Evolutionary conservation across 2,113 vertebrate species (phyloP).

Genomic region (Opisthocomus hoazin): DNA sequence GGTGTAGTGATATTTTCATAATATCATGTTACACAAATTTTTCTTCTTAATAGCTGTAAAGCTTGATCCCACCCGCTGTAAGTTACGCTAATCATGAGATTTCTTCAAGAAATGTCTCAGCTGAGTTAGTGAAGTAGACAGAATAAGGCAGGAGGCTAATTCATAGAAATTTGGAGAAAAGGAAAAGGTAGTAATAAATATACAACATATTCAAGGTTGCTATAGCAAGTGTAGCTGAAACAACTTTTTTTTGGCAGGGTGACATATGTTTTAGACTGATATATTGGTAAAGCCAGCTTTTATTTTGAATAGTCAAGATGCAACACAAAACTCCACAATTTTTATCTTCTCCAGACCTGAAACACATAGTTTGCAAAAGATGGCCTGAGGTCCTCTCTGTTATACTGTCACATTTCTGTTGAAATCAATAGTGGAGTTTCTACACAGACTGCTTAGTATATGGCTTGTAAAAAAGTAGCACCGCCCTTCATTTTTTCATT

Average conservation of each 20-base stretch:
- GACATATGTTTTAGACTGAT: neutral
- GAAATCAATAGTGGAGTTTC: neutral
- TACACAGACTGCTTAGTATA: neutral
- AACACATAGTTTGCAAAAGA: neutral
- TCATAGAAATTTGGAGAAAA: neutral
- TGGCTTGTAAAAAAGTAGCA: neutral
- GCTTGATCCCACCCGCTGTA: neutral
- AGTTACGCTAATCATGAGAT: neutral
- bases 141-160: neutral
- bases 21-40: neutral
- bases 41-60: neutral
- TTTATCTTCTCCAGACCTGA: neutral
- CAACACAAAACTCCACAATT: neutral
- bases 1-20: neutral
- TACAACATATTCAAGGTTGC: neutral
- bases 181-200: neutral
- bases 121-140: neutral
- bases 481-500: neutral
- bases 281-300: neutral
- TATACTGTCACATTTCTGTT: neutral
- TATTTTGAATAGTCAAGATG: neutral
- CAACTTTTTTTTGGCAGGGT: neutral
- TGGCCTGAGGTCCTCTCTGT: neutral
- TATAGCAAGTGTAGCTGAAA: neutral
- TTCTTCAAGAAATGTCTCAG: neutral